Evolutionary conservation across 2,797 vertebrate genomes (phyloP), one percentile per base, ranked within the genome.

Genomic region (Sebastes steindachneri): DNA sequence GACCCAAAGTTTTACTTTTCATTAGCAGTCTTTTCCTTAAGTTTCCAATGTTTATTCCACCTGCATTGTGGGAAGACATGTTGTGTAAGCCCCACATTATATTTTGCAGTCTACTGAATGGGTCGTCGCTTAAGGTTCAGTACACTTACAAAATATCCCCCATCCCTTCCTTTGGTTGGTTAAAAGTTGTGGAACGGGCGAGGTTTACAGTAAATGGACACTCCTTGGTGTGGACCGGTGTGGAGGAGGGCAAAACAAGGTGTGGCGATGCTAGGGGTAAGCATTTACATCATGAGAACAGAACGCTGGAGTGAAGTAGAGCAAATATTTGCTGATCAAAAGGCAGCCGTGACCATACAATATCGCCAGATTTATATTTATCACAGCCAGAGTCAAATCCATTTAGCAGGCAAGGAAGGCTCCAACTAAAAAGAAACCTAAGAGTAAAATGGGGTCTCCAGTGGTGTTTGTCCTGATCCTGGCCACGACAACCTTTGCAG

Each of bases 191-290:
- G 26, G 29, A 55, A 69, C 3, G 0, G 33, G 69, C 5, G 10
- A 65, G 26, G 82, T 89, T 92, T 85, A 92, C 90, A 90, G 92
- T 93, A 94, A 94, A 93, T 86, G 65, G 55, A 77, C 82, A 86
- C 86, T 78, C 86, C 83, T 79, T 28, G 25, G 11, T 74, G 64
- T 79, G 51, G 73, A 68, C 73, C 29, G 23, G 48, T 35, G 15
- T 31, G 45, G 72, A 83, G 26, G 26, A 86, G 83, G 90, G 88
- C 79, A 90, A 88, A 92, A 92, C 86, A 90, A 88, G 93, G 92
- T 60, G 93, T 87, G 90, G 87, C 23, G 62, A 68, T 79, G 60
- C 23, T 53, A 68, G 48, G 14, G 19, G 25, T 63, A 35, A 71
- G 71, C 73, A 55, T 87, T 88, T 83, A 77, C 73, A 86, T 89